Percentiles rank a stretch among this genome's conserved stretches.
phyloP scores from a whole-genome alignment of 30 jellyfish, hydroid and myxozoan species.

The Chrysaora quinquecirrha region DNA sequence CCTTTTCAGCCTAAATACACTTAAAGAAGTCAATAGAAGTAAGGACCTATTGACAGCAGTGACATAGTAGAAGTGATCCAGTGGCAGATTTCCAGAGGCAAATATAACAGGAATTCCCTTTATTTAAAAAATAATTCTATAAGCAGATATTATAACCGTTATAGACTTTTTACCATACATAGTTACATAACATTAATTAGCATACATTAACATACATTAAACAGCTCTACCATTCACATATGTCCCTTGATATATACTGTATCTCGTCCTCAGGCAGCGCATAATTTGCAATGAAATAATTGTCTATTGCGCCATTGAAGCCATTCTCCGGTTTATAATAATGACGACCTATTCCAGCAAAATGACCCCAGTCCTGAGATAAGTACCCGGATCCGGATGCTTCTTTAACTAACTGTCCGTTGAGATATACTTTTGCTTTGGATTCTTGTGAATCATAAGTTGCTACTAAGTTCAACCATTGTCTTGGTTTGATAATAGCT shows the following conservation, averaged over 20 bases:
- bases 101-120: too few relatives aligned
- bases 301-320: constrained; percentile 82
- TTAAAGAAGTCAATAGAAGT: too few relatives aligned
- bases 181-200: too few relatives aligned
- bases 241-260: constrained; percentile 70
- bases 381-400: constrained; percentile 81
- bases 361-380: constrained; percentile 96
- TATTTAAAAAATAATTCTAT: too few relatives aligned
- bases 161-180: too few relatives aligned
- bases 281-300: constrained; percentile 72
- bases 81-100: too few relatives aligned
- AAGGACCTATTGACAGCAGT: too few relatives aligned
- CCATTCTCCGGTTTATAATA: constrained; percentile 70
- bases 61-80: too few relatives aligned
- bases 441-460: constrained; percentile 88
- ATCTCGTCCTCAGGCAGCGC: constrained; percentile 86
- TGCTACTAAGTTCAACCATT: constrained; percentile 78
- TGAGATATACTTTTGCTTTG: constrained; percentile 76
- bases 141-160: too few relatives aligned
- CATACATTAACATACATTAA: too few relatives aligned
- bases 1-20: too few relatives aligned
- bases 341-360: constrained; percentile 84
- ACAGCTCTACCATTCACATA: constrained; percentile 57
- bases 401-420: constrained; percentile 83
- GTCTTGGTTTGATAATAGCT: constrained; percentile 85